Conservation (phyloP, 2,888 invertebrate species). For the Spicauda simplicius region DNA sequence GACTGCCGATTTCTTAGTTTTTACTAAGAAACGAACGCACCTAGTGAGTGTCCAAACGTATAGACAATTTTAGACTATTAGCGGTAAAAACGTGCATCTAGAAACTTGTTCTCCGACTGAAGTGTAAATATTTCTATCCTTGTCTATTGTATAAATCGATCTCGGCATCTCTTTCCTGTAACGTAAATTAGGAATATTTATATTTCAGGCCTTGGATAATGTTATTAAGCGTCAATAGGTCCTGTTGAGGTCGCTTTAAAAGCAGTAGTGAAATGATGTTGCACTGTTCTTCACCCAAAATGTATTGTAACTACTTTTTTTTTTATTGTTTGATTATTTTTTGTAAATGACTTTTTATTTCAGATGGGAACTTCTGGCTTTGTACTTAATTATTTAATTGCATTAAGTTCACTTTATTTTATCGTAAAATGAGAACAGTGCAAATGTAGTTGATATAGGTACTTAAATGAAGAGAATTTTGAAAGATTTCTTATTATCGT, state of each 20-base stretch:
- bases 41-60: conserved; percentile 6
- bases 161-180: conserved; percentile 1
- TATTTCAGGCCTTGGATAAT: conserved; percentile 13
- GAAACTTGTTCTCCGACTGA: conserved; percentile 11
- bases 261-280: conserved; percentile 24
- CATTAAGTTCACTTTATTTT: background rate
- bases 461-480: background rate
- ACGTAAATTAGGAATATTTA: conserved; percentile 21
- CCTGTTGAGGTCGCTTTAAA: conserved; percentile 20
- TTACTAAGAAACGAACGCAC: conserved; percentile 29
- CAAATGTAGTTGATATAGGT: conserved; percentile 10
- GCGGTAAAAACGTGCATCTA: background rate
- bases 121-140: conserved; percentile 26
- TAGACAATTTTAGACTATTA: conserved; percentile 17
- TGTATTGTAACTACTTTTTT: background rate
- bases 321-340: conserved; percentile 9
- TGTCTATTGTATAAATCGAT: conserved; percentile 20
- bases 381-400: background rate
- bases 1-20: conserved; percentile 44
- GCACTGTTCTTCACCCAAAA: conserved; percentile 34
- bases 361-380: background rate
- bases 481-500: background rate
- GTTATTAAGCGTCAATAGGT: background rate
- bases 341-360: no score
- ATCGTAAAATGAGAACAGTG: conserved; percentile 22